phyloP scores from a whole-genome alignment of 2,797 vertebrate genomes.

The Arremon brunneinucha region DNA sequence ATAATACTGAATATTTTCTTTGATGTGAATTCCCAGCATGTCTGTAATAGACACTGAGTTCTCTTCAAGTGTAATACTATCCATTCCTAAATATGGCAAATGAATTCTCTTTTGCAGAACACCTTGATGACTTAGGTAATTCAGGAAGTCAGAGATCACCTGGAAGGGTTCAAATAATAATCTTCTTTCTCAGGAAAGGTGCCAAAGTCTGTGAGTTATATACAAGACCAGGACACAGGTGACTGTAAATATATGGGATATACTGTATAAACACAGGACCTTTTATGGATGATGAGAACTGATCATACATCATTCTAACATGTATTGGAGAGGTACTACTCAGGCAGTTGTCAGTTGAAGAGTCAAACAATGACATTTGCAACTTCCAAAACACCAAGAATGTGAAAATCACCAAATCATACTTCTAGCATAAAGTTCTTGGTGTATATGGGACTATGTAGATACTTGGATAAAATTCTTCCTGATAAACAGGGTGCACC shows the following conservation, averaged over 20 bases:
- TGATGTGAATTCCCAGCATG: neutral
- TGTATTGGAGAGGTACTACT: neutral
- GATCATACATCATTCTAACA: neutral
- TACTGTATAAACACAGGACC: neutral
- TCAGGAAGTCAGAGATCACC: neutral
- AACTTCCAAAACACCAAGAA: neutral
- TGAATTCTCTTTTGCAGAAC: neutral
- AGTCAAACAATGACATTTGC: neutral
- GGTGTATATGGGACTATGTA: fast-evolving
- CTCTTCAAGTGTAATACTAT: neutral
- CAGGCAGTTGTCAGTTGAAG: neutral
- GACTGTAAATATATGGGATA: neutral
- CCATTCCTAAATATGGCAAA: neutral
- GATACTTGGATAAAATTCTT: neutral
- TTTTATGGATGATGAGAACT: neutral
- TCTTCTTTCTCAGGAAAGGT: neutral
- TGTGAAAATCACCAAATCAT: neutral
- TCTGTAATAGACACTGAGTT: neutral
- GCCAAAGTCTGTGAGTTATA: neutral
- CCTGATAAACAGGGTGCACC: neutral
- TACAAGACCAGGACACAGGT: neutral
- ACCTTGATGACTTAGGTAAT: neutral
- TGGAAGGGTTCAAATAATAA: neutral
- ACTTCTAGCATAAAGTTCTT: neutral
- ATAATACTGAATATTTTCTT: neutral